Conservation (phyloP, 2,797 vertebrate genomes). For the Streptopelia turtur region DNA sequence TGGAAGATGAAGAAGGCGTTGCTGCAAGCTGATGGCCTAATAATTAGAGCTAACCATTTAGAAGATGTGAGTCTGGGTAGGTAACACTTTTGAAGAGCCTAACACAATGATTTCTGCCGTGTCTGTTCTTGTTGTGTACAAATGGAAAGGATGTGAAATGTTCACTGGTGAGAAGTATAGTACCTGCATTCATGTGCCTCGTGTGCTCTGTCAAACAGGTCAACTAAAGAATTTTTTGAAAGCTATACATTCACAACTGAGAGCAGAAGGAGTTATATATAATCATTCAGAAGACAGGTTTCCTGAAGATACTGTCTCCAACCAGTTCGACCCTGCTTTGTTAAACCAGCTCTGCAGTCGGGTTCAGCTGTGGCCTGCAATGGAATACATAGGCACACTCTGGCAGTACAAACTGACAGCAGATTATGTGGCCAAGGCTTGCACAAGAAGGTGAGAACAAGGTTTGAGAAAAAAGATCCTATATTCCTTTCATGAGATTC, state of each 20-base stretch:
- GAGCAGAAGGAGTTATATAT: conserved; percentile 78
- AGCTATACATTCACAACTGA: conserved; percentile 81
- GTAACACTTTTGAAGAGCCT: background rate
- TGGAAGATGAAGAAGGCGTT: conserved; percentile 86
- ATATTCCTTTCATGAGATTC: background rate
- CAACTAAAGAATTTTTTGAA: conserved; percentile 82
- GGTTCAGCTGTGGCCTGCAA: conserved; percentile 92
- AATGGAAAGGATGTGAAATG: background rate
- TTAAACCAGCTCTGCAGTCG: conserved; percentile 83
- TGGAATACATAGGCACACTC: conserved; percentile 87
- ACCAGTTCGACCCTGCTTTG: conserved; percentile 67
- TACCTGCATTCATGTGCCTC: background rate
- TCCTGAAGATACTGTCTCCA: conserved; percentile 34
- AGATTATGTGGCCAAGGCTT: conserved; percentile 75
- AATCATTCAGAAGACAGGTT: conserved; percentile 45
- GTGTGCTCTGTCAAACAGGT: conserved; percentile 69
- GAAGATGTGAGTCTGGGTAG: conserved; percentile 86
- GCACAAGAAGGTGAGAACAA: conserved; percentile 64
- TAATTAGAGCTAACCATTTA: conserved; percentile 87
- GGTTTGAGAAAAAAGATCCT: background rate
- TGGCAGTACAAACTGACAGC: conserved; percentile 90
- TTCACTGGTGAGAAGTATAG: background rate
- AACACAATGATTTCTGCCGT: background rate
- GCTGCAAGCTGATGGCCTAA: conserved; percentile 86
- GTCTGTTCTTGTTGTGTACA: background rate